Conservation (phyloP, 2,113 vertebrate genomes). For the Acrocephalus arundinaceus region DNA sequence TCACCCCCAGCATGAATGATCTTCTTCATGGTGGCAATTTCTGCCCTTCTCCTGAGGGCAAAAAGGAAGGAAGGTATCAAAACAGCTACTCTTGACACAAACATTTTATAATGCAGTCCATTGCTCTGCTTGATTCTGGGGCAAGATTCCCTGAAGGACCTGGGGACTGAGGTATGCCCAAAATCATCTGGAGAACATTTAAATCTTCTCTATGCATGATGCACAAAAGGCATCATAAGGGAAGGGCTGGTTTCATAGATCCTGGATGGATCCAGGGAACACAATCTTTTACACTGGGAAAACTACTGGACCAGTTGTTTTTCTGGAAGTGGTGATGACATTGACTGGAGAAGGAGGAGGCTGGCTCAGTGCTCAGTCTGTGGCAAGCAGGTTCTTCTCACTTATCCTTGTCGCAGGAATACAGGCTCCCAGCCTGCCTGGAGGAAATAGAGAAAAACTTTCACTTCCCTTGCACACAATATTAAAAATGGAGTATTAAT, state of each 20-base stretch:
- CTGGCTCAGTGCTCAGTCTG: background rate
- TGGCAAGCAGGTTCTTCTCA: background rate
- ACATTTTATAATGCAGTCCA: background rate
- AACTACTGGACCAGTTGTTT: background rate
- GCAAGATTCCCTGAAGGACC: background rate
- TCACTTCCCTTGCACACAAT: background rate
- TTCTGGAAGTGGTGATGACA: background rate
- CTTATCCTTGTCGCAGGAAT: background rate
- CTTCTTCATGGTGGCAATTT: background rate
- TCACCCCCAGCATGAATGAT: background rate
- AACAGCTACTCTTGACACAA: background rate
- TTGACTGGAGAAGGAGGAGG: background rate
- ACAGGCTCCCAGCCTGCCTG: background rate
- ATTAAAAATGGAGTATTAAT: background rate
- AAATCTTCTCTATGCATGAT: background rate
- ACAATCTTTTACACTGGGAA: background rate
- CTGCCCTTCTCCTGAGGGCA: background rate
- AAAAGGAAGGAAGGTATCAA: background rate
- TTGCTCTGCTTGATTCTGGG: background rate
- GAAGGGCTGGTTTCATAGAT: background rate
- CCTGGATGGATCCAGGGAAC: background rate
- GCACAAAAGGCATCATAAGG: background rate
- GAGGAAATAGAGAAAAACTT: background rate
- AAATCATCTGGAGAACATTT: background rate
- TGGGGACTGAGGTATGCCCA: background rate